A percentile compares a stretch with the other conserved stretches of the same genome.
Conservation (phyloP, 2,113 vertebrate species). For the Heterotis niloticus region DNA sequence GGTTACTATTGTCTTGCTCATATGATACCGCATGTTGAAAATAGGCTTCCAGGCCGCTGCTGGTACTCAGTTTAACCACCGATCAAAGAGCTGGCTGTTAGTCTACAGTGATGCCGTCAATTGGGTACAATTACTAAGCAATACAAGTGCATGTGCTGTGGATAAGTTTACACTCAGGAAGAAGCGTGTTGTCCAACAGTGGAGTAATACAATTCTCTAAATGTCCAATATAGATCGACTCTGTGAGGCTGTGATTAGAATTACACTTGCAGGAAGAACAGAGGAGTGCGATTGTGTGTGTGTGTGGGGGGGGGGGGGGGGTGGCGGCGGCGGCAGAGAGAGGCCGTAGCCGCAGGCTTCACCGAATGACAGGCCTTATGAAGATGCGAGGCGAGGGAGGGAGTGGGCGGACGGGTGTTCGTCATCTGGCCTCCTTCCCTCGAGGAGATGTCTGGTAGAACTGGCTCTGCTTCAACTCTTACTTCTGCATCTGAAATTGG, state of each 20-base stretch:
- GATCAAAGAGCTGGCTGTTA: constrained; percentile 23
- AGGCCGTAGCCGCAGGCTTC: background rate
- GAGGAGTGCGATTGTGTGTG: constrained; percentile 2
- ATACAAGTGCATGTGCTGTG: constrained; percentile 22
- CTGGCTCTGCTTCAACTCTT: too few relatives aligned
- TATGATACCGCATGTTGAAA: too few relatives aligned
- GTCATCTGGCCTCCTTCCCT: background rate
- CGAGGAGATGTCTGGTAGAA: background rate
- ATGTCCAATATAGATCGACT: constrained; percentile 32
- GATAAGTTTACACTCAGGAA: constrained; percentile 29
- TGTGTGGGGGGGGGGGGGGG: background rate
- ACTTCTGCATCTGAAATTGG: too few relatives aligned
- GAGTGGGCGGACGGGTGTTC: background rate
- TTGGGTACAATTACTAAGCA: constrained; percentile 28
- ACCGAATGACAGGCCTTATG: background rate
- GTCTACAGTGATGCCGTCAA: constrained; percentile 7
- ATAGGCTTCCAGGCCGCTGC: too few relatives aligned
- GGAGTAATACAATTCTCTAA: constrained; percentile 33
- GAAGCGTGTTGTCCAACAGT: constrained; percentile 41
- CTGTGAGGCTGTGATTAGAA: constrained; percentile 21
- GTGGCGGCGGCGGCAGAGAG: background rate
- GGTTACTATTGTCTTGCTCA: too few relatives aligned
- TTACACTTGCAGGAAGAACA: constrained; percentile 20
- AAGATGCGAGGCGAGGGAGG: background rate
- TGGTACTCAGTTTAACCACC: background rate